A percentile compares a stretch with the other conserved stretches of the same genome.
Evolutionary conservation across 2,113 vertebrate genomes (phyloP).

Genomic region (Ictalurus punctatus): DNA sequence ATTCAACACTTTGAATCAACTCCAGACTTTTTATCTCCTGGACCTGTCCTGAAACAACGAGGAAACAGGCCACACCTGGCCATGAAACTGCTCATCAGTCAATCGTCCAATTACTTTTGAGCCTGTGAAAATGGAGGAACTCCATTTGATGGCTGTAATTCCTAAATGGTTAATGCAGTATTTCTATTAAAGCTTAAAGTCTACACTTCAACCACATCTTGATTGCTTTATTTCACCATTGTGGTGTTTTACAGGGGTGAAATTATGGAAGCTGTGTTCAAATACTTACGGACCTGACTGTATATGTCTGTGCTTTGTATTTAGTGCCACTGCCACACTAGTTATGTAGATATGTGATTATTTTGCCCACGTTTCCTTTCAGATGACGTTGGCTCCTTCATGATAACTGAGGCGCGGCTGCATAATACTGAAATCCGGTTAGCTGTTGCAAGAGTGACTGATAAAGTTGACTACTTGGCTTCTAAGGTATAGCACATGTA

Average conservation of each 20-base stretch:
- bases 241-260: not conserved
- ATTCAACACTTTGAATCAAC: not conserved
- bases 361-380: not conserved
- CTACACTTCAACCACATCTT: no score
- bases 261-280: no score
- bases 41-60: no score
- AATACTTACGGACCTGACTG: not conserved
- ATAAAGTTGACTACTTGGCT: conserved; percentile 81
- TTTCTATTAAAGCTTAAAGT: no score
- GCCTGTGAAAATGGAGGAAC: no score
- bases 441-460: conserved; percentile 78
- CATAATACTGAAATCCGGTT: conserved; percentile 81
- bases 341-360: not conserved
- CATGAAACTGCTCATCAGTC: no score
- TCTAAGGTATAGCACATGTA: conserved; percentile 70
- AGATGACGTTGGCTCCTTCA: conserved; percentile 76
- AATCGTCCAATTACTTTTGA: no score
- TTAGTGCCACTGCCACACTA: not conserved
- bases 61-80: no score
- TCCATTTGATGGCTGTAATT: no score
- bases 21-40: not conserved
- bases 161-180: no score
- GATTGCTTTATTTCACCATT: no score
- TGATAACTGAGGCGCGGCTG: conserved; percentile 83
- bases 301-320: not conserved